Evolutionary conservation across 2,888 invertebrate species (phyloP).

Genomic region (Dryomyza anilis): DNA sequence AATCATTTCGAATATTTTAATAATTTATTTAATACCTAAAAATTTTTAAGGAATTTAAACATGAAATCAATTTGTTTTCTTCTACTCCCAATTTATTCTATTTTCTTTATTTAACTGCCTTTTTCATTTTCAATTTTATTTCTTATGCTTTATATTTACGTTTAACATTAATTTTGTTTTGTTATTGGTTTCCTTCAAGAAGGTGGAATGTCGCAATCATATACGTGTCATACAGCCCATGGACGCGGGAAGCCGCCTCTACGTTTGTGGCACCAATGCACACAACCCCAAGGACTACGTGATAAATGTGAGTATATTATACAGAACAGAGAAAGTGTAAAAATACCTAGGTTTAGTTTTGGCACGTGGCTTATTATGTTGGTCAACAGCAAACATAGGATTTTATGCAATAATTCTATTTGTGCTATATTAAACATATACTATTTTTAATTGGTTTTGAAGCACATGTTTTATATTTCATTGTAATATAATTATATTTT

Average conservation of each 20-base stretch:
- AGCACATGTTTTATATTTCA: not conserved
- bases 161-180: slow-evolving; percentile 9
- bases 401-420: too few species aligned
- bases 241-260: slow-evolving; percentile 85
- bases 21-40: too few species aligned
- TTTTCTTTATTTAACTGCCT: slow-evolving; percentile 27
- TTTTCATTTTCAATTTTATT: slow-evolving; percentile 9
- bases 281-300: slow-evolving; percentile 95
- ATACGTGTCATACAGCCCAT: slow-evolving; percentile 92
- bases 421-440: too few species aligned
- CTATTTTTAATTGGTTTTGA: not conserved
- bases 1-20: slow-evolving; percentile 14
- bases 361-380: too few species aligned
- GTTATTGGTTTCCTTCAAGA: slow-evolving; percentile 64
- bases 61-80: too few species aligned
- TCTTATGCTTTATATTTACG: not conserved
- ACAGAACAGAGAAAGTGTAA: not conserved
- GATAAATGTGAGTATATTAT: slow-evolving; percentile 78
- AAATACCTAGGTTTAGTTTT: not conserved
- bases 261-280: slow-evolving; percentile 93
- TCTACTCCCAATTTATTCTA: not conserved
- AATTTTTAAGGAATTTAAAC: too few species aligned
- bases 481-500: not conserved
- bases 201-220: slow-evolving; percentile 94
- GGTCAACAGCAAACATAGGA: too few species aligned